Evolutionary conservation across 92 coral and sea anemone species (phyloP).

Genomic region (Paramuricea clavata): DNA sequence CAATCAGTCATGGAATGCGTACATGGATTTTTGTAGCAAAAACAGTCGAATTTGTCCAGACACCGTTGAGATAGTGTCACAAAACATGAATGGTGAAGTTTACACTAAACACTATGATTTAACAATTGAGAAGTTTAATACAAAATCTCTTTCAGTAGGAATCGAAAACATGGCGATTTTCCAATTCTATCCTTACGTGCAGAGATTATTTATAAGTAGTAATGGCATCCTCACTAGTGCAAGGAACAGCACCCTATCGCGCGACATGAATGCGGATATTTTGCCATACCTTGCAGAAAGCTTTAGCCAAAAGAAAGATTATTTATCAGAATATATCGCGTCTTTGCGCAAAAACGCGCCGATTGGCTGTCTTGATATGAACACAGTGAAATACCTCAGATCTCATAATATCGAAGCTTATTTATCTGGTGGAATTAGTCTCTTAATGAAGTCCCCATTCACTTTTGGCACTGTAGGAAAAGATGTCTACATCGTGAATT

Average conservation of each 20-base stretch:
- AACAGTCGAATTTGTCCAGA: conserved; percentile 1
- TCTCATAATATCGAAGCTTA: background rate
- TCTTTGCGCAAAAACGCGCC: conserved; percentile 17
- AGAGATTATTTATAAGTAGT: background rate
- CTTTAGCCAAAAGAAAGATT: background rate
- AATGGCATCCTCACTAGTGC: background rate
- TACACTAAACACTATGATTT: background rate
- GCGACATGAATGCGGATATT: too few relatives aligned
- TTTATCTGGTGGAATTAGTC: background rate
- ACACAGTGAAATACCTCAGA: background rate
- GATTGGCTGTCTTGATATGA: conserved; percentile 33
- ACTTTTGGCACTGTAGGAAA: background rate
- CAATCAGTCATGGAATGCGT: background rate
- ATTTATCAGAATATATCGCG: conserved; percentile 19
- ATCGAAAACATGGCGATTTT: background rate
- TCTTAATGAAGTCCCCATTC: conserved; percentile 16
- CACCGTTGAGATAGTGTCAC: background rate
- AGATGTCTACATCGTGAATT: conserved; percentile 41
- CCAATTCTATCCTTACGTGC: conserved; percentile 15
- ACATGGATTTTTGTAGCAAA: background rate
- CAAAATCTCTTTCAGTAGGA: background rate
- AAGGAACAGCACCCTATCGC: background rate
- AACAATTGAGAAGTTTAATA: background rate
- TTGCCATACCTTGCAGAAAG: background rate
- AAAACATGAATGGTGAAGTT: background rate